A percentile compares a stretch with the other conserved stretches of the same genome.
Conservation (phyloP, 2,888 invertebrate genomes). For the Chromoteleia sp. region DNA sequence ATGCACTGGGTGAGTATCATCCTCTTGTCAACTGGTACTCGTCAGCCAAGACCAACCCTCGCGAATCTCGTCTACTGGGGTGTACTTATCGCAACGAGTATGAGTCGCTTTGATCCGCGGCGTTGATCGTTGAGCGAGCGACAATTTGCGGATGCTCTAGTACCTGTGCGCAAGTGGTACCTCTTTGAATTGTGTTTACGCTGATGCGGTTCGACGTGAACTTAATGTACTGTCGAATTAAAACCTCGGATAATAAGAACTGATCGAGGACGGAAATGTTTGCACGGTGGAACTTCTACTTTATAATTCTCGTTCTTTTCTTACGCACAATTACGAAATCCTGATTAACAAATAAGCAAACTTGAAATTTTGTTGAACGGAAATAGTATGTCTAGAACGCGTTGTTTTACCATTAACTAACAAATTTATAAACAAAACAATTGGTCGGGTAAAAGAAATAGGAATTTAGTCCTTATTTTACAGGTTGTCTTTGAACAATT, state of each 20-base stretch:
- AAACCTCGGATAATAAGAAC: conserved; percentile 15
- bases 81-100: conserved; percentile 32
- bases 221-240: conserved; percentile 39
- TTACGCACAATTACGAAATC: too few species aligned
- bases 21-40: conserved; percentile 58
- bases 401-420: too few species aligned
- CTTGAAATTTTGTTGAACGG: too few species aligned
- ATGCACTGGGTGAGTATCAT: conserved; percentile 93
- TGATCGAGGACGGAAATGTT: neutral
- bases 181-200: conserved; percentile 42
- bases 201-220: conserved; percentile 23
- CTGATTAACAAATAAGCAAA: too few species aligned
- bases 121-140: conserved; percentile 56
- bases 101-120: conserved; percentile 47
- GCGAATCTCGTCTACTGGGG: conserved; percentile 11
- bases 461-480: too few species aligned
- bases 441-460: too few species aligned
- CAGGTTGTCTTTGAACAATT: neutral
- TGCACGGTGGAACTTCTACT: conserved; percentile 1
- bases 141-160: conserved; percentile 57
- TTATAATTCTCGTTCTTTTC: neutral
- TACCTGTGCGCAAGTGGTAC: conserved; percentile 45
- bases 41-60: conserved; percentile 53
- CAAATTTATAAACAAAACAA: too few species aligned
- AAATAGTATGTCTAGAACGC: too few species aligned